Evolutionary conservation across 2,797 vertebrate genomes (phyloP), one percentile per base, ranked within the genome.

Genomic region (Pogoniulus pusillus): DNA sequence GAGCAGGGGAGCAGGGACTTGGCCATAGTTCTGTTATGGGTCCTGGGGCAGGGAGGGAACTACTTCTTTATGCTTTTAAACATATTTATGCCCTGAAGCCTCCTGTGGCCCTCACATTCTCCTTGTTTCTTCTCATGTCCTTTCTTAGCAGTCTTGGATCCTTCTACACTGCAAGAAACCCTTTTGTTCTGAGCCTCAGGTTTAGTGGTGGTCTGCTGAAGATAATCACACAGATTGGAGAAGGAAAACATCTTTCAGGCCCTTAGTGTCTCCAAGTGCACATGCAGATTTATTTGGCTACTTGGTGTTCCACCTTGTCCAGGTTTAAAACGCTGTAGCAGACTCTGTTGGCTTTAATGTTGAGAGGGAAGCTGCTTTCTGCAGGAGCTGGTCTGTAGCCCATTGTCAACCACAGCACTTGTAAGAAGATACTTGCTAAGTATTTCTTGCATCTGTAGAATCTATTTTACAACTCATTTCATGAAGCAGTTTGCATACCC

Each of bases 341-440:
- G 76, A 58, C 3, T 37, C 34, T 82, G 26, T 26, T 71, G 12
- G 23, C 59, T 35, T 62, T 12, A 20, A 2, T 7, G 4, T 55
- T 68, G 54, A 1, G 24, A 23, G 16, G 34, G 7, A 88, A 87
- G 51, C 10, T 23, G 5, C 53, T 82, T 82, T 59, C 22, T 49
- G 43, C 58, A 24, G 69, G 63, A 77, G 13, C 19, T 45, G 7
- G 6, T 59, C 70, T 57, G 10, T 41, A 65, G 74, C 12, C 13
- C 4, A 0, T 45, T 41, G 23, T 16, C 0, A 0, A 41, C 26
- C 16, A 29, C 3, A 49, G 20, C 16, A 23, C 16, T 37, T 53
- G 8, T 47, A 43, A 62, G 24, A 63, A 69, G 27, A 37, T 49
- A 41, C 7, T 54, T 26, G 4, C 1, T 20, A 53, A 69, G 4